Base-by-base conservation (phyloP, 2,797 vertebrate species). In the Erithacus rubecula region DNA sequence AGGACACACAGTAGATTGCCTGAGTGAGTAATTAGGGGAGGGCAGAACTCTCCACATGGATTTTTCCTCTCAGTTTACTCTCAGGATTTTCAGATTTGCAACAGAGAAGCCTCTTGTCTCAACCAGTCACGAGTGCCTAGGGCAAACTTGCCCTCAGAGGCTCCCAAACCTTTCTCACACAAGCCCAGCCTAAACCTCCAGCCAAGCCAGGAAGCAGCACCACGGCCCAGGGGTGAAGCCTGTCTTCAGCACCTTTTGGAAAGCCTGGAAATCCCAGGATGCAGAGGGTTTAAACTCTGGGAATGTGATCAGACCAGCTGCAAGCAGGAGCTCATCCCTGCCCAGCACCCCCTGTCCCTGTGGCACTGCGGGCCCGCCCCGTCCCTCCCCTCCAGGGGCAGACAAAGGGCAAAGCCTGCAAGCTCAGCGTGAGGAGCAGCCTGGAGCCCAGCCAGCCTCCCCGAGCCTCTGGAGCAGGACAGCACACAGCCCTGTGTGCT, bases 401-500 rank as follows among this genome's bases (percentile, higher is more conserved):
- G 74, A 72, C 93, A 91, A 95, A 95, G 93, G 94, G 90, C 90
- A 94, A 79, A 90, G 26, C 69, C 68, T 6, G 11, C 72, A 15
- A 46, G 78, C 89, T 86, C 59, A 41, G 82, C 43, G 34, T 0
- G 4, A 70, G 86, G 80, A 93, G 80, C 6, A 6, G 49, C 49
- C 86, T 95, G 94, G 94, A 90, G 7, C 24, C 21, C 10, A 1
- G 52, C 93, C 96, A 96, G 86, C 56, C 24, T 87, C 88, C 90
- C 94, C 5, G 87, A 91, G 94, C 85, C 13, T 53, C 85, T 95
- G 95, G 83, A 62, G 47, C 1, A 2, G 93, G 83, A 93, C 90
- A 95, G 83, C 27, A 41, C 76, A 24, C 74, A 89, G 94, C 94
- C 83, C 74, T 70, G 87, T 39, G 27, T 90, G 90, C 16, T 93